Base-by-base conservation (phyloP, 2,888 invertebrate species). In the Willowsia nigromaculata region DNA sequence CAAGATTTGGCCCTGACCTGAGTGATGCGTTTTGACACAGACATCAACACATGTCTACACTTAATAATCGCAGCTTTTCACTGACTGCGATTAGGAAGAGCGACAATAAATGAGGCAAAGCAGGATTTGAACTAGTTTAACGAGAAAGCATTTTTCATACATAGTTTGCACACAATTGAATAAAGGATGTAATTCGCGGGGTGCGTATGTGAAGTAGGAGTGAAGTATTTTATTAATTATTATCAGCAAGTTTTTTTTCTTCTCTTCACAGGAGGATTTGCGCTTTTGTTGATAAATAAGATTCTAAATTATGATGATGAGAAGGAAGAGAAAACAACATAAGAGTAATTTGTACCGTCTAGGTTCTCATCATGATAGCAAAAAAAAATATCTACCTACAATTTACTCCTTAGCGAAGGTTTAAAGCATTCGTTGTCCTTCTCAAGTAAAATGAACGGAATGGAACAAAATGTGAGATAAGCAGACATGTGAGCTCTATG, bases 81-180 rank as follows among this genome's bases (percentile, higher is more conserved):
- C 37, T 68, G 0, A 43, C 59, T 62, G 30, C 7, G 30, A 1
- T 11, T 62, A 43, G 7, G 2, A 25, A 40, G 25, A 50, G 50
- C 11, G 47, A 65, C 43, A 82, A 47, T 65, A n/a, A 68, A 82
- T 47, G 68, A 82, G 30, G 82, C 33, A 82, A 82, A 82, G 25
- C 82, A 85, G 85, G 85, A 85, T 74, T 74, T 56, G 59, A 59
- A 85, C 85, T 85, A 85, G 74, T 74, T 84, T 33, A 71, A 76
- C 56, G 76, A 85, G 59, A 85, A 74, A 76, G 25, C 43, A 71
- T 71, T 71, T 65, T 65, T 71, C 43, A 71, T 25, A 22, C 71
- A 43, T 71, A 43, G 25, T 71, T 71, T 71, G 43, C 71, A 71
- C 43, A 71, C 71, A 71, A 71, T 78, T 53, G 50, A 78, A 53